Evolutionary conservation across 1,140 invertebrate genomes (phyloP), one percentile per base, ranked within the genome.

Genomic region (Mycetomoellerius zeteki): DNA sequence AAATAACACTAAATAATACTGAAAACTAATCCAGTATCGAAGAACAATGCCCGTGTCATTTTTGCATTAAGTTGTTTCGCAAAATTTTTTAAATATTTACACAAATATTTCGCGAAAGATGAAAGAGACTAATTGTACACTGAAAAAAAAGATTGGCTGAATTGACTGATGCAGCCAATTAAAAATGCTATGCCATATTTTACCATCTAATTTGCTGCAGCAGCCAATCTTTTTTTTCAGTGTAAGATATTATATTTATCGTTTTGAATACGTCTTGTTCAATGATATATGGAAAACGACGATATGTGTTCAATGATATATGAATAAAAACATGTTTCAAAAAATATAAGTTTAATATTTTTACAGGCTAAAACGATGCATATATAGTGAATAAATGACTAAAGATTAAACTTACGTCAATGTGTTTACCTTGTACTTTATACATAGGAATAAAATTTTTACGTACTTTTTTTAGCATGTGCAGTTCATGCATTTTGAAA

Each of bases 1-100:
- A 37, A 82, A 73, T n/a, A n/a, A n/a, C 24, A 19, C 4, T 30
- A 30, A 7, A 84, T 33, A 84, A 75, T 2, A 5, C 4, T 19
- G 37, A 82, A 73, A 60, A 58, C 43, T 27, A 58, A 75, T 62
- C 19, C 21, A 50, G 6, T 43, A 27, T 21, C 33, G 19, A 69
- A 69, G 56, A 43, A 24, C 16, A 1, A n/a, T 21, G n/a, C 6
- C 33, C 6, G n/a, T 47, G 2, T 24, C 8, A 21, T 37, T 3
- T 37, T 43, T 67, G 10, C 8, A 37, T 21, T 67, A 47, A 67
- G 64, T 24, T 67, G 4, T 67, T 14, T 37, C 2, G 33, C 10
- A 4, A 21, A 67, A 43, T 67, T 67, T 69, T 69, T 50, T 7
- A 50, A 14, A 69, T 24, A 24, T 69, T 69, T 50, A 69, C 16